phyloP scores from a whole-genome alignment of 2,113 vertebrate genomes.

The Hemibagrus wyckioides region DNA sequence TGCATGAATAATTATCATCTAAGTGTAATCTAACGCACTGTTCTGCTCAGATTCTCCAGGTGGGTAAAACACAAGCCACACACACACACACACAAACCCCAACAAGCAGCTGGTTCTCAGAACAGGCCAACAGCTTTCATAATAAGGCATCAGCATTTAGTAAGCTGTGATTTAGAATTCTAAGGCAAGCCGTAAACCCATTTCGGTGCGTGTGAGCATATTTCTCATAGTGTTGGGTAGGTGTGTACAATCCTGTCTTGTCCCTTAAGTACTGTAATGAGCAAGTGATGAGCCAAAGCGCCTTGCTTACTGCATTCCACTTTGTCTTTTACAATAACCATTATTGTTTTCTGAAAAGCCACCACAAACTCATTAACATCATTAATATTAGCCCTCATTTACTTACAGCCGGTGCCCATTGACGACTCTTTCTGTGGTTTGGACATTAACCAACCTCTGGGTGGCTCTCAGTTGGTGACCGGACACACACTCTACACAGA shows the following conservation, averaged over 20 bases:
- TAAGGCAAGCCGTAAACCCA: background rate
- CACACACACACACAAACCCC: background rate
- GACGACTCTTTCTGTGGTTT: conserved; percentile 97
- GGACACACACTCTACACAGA: conserved; percentile 90
- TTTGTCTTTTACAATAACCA: conserved; percentile 12
- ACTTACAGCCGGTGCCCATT: conserved; percentile 89
- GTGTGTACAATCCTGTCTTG: background rate
- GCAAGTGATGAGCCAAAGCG: background rate
- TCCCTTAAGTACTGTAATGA: background rate
- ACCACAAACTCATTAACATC: background rate
- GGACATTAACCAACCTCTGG: conserved; percentile 98
- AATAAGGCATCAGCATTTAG: conserved; percentile 3
- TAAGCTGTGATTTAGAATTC: background rate
- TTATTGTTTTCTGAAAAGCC: background rate
- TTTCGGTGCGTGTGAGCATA: background rate
- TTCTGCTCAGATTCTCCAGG: background rate
- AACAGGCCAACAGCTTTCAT: background rate
- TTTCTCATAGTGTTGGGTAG: background rate
- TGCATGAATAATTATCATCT: background rate
- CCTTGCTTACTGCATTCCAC: background rate
- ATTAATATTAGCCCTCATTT: conserved; percentile 3
- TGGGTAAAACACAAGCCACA: background rate
- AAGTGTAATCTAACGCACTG: background rate
- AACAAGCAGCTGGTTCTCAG: background rate
- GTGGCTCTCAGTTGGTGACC: conserved; percentile 88